Conservation (phyloP, 2,113 vertebrate species). For the Tylochromis polylepis region DNA sequence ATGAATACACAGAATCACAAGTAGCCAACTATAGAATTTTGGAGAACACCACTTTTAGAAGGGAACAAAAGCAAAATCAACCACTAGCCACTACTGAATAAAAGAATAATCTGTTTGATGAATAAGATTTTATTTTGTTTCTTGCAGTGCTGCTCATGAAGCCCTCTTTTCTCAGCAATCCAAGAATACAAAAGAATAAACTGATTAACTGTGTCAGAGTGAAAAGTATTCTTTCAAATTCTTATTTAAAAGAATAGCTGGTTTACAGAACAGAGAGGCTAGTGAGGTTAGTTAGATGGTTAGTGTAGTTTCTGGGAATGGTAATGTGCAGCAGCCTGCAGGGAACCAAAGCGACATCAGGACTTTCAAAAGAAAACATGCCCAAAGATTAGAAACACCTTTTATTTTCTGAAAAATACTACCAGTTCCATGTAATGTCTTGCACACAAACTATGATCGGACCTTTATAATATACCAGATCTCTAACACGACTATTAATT, state of each 20-base stretch:
- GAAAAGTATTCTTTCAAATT: not conserved
- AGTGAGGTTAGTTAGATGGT: not conserved
- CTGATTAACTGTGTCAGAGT: not conserved
- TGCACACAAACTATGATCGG: constrained; percentile 10
- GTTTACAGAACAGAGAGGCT: not conserved
- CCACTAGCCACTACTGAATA: not conserved
- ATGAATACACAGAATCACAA: not conserved
- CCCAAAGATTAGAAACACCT: not conserved
- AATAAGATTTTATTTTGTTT: not conserved
- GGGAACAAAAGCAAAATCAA: not conserved
- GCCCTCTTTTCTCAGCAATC: not conserved
- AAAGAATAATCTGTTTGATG: not conserved
- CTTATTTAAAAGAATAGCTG: not conserved
- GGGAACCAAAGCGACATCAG: not conserved
- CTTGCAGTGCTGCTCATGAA: not conserved
- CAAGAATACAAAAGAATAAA: not conserved
- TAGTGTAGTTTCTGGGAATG: not conserved
- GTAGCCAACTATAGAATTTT: not conserved
- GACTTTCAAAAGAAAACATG: not conserved
- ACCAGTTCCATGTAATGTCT: constrained; percentile 1
- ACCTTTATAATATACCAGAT: constrained; percentile 10
- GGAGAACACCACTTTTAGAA: not conserved
- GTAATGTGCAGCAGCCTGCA: not conserved
- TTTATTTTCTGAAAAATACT: not conserved
- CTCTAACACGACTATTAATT: constrained; percentile 29